Evolutionary conservation across 2,888 invertebrate species (phyloP), one percentile per base, ranked within the genome.

Genomic region (Hemicrepidius hirtus): DNA sequence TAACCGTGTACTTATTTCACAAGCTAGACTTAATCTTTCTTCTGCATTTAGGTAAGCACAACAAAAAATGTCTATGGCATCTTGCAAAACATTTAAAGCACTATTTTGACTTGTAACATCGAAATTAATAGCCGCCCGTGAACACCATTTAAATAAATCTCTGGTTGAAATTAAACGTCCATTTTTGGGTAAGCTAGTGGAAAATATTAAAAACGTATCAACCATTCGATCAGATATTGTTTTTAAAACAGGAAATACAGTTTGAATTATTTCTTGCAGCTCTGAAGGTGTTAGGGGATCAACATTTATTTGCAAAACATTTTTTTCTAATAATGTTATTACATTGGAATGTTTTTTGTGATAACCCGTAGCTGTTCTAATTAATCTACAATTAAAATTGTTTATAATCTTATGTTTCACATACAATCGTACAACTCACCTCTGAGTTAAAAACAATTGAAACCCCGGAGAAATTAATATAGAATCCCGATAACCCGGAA

Each of bases 131-230:
- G 92, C 89, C 4, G 96, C 91, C 82, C 98, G 89, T 3, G 91
- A 88, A 82, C 97, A 98, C 92, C 97, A 95, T 85, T 97, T 98
- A 78, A 98, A 91, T 57, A 98, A 89, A 88, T 98, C 98, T 78
- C 98, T 91, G 0, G 94, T 94, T 0, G 95, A 95, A 20, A 92
- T 94, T 50, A 93, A 86, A 77, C 95, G 88, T 0, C 91, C 91
- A 49, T 88, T 89, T 81, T 87, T 88, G 10, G 83, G 79, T 12
- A 82, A 75, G 68, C 85, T 85, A 76, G 93, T 93, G 81, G 94
- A 93, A 84, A 97, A 94, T 83, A 94, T 89, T 81, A 94, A 89
- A 83, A 95, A 97, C 0, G 96, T 95, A 82, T 94, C 93, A 3
- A 97, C 91, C 83, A 98, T 93, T 82, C 92, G 91, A 59, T 91